phyloP scores from a whole-genome alignment of 2,113 vertebrate genomes.

The Nesospiza acunhae region DNA sequence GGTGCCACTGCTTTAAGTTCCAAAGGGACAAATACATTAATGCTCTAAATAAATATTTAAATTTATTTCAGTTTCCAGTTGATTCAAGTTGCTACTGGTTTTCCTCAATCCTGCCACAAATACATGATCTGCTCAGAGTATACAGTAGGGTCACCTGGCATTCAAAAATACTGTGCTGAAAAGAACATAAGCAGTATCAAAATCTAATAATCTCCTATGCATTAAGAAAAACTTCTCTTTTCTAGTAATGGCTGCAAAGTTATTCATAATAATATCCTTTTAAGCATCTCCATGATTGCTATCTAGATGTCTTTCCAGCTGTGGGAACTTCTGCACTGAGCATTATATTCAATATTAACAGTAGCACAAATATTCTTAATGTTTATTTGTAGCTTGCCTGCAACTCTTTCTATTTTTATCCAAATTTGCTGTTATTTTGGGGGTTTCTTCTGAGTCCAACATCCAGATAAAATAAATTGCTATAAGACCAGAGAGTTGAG shows the following conservation, averaged over 20 bases:
- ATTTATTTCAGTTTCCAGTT: not conserved
- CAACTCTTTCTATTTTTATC: not conserved
- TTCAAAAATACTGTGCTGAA: not conserved
- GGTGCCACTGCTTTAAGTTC: not conserved
- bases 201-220: not conserved
- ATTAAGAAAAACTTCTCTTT: not conserved
- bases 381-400: not conserved
- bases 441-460: not conserved
- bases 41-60: not conserved
- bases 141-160: not conserved
- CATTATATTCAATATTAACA: not conserved
- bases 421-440: not conserved
- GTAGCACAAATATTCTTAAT: not conserved
- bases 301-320: not conserved
- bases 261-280: not conserved
- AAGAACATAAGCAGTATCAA: not conserved
- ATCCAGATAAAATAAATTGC: not conserved
- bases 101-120: not conserved
- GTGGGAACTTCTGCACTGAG: not conserved
- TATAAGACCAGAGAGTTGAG: not conserved
- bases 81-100: not conserved
- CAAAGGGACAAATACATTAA: not conserved
- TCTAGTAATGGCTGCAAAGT: not conserved
- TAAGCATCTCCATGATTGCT: not conserved
- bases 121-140: not conserved